Evolutionary conservation across 2,797 vertebrate genomes (phyloP), one percentile per base, ranked within the genome.

Genomic region (Peromyscus eremicus): DNA sequence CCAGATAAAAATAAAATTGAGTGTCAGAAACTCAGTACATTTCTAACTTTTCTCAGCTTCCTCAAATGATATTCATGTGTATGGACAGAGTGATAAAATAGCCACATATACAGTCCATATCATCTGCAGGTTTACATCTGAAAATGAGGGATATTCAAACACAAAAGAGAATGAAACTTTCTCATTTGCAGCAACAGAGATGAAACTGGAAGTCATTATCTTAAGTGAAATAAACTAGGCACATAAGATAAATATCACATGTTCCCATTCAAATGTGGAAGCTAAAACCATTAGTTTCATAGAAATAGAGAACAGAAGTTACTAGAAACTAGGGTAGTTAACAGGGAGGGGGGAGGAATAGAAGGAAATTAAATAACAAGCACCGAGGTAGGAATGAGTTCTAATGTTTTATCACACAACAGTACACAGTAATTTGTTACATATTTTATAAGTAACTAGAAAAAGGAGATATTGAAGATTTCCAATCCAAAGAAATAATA

Each of bases 1-100:
- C 43, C 70, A 87, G 46, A 60, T 34, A 73, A 88, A 91, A 73
- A 88, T 3, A 94, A 40, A 71, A 92, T 25, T 89, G 71, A 94
- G 14, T 52, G 60, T 57, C 46, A 88, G 64, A 81, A 80, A 91
- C 66, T 90, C 70, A 87, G 4, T 83, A 32, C 68, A 49, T 40
- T 83, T 70, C 27, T 68, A 94, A 49, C 46, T 82, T 29, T 88
- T 77, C 40, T 73, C 71, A 71, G 46, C 32, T 52, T 68, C 66
- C 46, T 94, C 68, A 25, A 57, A 64, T 64, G 60, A 68, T 52
- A 76, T 57, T 92, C 55, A 76, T 25, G 75, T 62, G 91, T 10
- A 55, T 70, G 91, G 1, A 64, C 11, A n/a, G 8, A 89, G 49
- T n/a, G 37, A 88, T 62, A 68, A 16, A 40, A 79, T 34, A 66